These are phyloP conservation scores for Heteromurus nitidus DNA, from an alignment of 2,888 invertebrate species.

Conservation along the genomic window DNA sequence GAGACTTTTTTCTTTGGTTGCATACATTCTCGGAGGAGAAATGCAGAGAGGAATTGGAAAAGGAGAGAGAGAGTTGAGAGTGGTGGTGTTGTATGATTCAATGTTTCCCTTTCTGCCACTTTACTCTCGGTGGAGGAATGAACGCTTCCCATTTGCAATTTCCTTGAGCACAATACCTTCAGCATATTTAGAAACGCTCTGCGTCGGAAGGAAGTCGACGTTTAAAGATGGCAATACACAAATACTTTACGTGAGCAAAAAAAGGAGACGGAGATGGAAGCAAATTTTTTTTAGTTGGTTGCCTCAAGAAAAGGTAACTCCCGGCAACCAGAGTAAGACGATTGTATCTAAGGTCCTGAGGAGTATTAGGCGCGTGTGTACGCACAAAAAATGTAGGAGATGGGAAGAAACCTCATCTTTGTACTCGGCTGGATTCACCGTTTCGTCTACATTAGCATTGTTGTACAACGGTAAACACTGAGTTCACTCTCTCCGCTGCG, in stretches of 20 bases:
- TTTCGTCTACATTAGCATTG: background rate
- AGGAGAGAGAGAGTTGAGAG: background rate
- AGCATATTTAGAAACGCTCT: too few relatives aligned
- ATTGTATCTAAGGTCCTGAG: too few relatives aligned
- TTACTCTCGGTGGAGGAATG: constrained; percentile 1
- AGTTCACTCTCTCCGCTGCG: constrained; percentile 2
- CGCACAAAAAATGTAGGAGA: background rate
- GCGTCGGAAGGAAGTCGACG: too few relatives aligned
- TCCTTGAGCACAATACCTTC: constrained; percentile 6
- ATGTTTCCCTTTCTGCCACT: constrained; percentile 25
- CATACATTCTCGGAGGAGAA: background rate
- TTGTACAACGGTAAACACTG: constrained; percentile 12
- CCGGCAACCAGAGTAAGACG: background rate
- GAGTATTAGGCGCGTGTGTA: background rate
- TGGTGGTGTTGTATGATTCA: background rate
- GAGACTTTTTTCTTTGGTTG: background rate
- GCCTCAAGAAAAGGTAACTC: background rate
- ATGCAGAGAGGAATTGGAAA: background rate
- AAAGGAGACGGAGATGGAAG: constrained; percentile 15
- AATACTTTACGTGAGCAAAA: background rate
- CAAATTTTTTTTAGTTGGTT: constrained; percentile 27
- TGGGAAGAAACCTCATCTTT: too few relatives aligned
- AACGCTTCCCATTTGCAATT: constrained; percentile 29
- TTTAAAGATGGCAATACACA: background rate
- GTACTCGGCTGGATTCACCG: background rate